A percentile compares a stretch with the other conserved stretches of the same genome.
phyloP scores from a whole-genome alignment of 2,888 invertebrate genomes.

The Scrobipalpa costella region DNA sequence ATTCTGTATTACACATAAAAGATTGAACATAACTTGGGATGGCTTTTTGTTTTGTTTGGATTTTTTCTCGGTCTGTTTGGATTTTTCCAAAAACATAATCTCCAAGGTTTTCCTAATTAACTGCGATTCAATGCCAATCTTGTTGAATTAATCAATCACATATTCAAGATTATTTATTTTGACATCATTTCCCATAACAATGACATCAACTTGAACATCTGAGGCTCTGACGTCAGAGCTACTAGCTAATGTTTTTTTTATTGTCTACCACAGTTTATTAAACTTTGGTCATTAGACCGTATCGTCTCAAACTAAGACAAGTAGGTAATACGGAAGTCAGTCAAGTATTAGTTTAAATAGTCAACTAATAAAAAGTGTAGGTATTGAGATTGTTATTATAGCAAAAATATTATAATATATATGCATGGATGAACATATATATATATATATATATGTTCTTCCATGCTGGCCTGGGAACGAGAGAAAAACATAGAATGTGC shows the following conservation, averaged over 20 bases:
- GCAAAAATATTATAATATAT: too few species aligned
- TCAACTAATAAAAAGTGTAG: neutral
- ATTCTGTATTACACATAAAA: too few species aligned
- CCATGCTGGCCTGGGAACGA: too few species aligned
- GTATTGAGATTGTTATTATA: too few species aligned
- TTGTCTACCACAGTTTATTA: conserved; percentile 8
- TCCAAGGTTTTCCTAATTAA: conserved; percentile 2
- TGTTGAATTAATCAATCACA: neutral
- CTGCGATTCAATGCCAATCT: neutral
- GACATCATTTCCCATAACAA: neutral
- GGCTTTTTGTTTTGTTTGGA: too few species aligned
- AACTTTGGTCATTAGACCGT: conserved; percentile 16
- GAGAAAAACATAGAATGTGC: too few species aligned
- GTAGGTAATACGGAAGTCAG: neutral
- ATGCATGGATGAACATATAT: too few species aligned
- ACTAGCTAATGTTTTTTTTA: conserved; percentile 3
- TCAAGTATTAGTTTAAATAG: neutral
- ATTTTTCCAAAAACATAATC: neutral
- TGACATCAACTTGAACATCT: neutral
- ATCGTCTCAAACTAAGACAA: neutral
- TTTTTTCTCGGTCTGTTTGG: neutral
- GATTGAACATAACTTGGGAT: too few species aligned
- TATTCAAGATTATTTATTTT: neutral
- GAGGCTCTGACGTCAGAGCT: neutral
- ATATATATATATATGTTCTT: too few species aligned